Base-by-base conservation (phyloP, 1,140 invertebrate species). In the Drosophila neocordata region DNA sequence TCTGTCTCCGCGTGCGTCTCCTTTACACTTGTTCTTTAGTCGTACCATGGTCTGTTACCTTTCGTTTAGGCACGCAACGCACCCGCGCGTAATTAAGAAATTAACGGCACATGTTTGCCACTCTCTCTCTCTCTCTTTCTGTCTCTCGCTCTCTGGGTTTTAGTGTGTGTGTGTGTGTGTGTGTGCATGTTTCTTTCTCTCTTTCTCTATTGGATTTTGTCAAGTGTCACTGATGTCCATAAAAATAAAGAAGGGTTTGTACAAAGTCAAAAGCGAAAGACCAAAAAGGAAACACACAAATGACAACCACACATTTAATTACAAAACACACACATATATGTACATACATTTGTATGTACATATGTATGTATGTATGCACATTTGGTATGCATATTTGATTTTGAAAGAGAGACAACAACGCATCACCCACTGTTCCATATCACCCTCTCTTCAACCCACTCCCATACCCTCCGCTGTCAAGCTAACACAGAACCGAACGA, bases 51-150 rank as follows among this genome's bases (percentile, higher is more conserved):
- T 48, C 41, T 48, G 41, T 48, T 48, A 48, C 41, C 41, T 58
- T 58, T 22, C 35, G 56, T 61, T 52, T 52, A 34, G 55, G 67
- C 44, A 58, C 38, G 44, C 52, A 53, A 38, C 61, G 76, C 73
- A 73, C 82, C 81, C 74, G 74, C 81, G 81, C 82, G 82, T 85
- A 85, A 85, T 85, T 85, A 85, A 85, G 81, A 85, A 85, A 85
- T 85, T 85, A 85, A 85, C 81, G 81, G 78, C 81, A 85, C 82
- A 85, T 85, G 82, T 87, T 85, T 81, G 78, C 67, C 62, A 74
- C 37, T 58, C 63, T 72, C 52, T 58, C 56, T 20, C 44, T 20
- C 34, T 41, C 59, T 38, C 52, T 67, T 48, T 24, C 24, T 81
- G 73, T 64, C 62, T 73, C 37, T 58, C 63, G 68, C 52, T 57